Evolutionary conservation across 64 coral and sea anemone genomes (phyloP), one percentile per base, ranked within the genome.

Genomic region (Stichodactyla helianthus): DNA sequence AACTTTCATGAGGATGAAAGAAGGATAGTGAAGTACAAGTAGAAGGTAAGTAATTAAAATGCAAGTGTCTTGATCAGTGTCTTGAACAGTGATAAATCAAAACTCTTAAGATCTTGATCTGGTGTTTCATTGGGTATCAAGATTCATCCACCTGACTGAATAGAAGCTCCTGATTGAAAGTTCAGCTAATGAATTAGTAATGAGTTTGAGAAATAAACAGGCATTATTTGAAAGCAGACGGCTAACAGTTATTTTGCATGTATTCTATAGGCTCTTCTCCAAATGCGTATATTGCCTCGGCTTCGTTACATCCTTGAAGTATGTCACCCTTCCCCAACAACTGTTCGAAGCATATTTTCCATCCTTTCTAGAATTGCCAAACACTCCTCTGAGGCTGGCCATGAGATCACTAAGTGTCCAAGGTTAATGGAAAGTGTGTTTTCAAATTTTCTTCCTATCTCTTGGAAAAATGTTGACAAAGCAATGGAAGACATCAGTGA

Each of bases 221-320:
- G 35, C 35, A 44, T 2, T 44, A 44, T 44, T 44, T 44, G 35
- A 44, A 44, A 44, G 35, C 35, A 44, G 35, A 44, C 1, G 35
- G 35, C 35, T 44, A 44, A 44, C 14, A 76, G 70, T 17, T 12
- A 44, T 23, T 71, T 31, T 25, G 1, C 8, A 35, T 74, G 62
- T 5, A 7, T 65, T 65, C 20, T n/a, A 65, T 71, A 98, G 96
- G 96, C 93, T 15, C 77, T 98, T 7, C 85, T 98, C 25, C 90
- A 95, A 65, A 98, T 98, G 96, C 90, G 83, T 23, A 71, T 98
- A 51, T 88, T 98, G 55, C 96, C 84, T 68, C 91, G 96, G 20
- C 52, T 98, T 50, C 89, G 97, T 35, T 99, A 93, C 84, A 93
- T 99, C 19, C 90, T 99, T 20, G 97, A 99, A 78, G 86, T 99